Evolutionary conservation across 2,888 invertebrate species (phyloP), one percentile per base, ranked within the genome.

Genomic region (Lithophane ornitopus): DNA sequence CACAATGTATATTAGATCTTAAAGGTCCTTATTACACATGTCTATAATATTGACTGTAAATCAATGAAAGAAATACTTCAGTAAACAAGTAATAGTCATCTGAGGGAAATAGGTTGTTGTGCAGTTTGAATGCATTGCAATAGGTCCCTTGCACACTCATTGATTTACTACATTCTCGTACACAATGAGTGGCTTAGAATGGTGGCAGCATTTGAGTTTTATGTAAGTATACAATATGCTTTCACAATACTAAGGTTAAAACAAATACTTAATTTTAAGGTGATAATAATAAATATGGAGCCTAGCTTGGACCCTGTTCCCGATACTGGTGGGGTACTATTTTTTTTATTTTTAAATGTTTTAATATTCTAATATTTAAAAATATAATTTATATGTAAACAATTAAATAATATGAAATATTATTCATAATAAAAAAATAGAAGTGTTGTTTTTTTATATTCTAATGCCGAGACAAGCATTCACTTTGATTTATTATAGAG

Each of bases 151-250:
- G 26, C 34, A 28, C 54, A 58, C 39, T 39, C 41, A 41, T 80
- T 65, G 34, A 34, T 65, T 58, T 65, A 63, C 49, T 44, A 52
- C 44, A 80, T 66, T 73, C 54, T 56, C 49, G 39, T 56, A 41
- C 41, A 49, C 28, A 59, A 34, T 73, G 74, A 70, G 61, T 79
- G 28, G 39, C 59, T 39, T 46, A 76, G 22, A 78, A 52, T 61
- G 44, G 59, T 34, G 41, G 41, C 44, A 54, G 70, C 52, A 70
- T 70, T 76, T 61, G 16, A 66, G 39, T 72, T 59, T 39, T 56
- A 52, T 44, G 74, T 74, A 67, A 81, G 75, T 78, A 81, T 74
- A 26, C 44, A 61, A 39, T 4, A 67, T 54, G 34, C 9, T 71
- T 52, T 61, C 19, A 34, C 19, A 26, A 19, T 41, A 56, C 14